Evolutionary conservation across 2,888 invertebrate species (phyloP).

Genomic region (Sphaerophoria taeniata): DNA sequence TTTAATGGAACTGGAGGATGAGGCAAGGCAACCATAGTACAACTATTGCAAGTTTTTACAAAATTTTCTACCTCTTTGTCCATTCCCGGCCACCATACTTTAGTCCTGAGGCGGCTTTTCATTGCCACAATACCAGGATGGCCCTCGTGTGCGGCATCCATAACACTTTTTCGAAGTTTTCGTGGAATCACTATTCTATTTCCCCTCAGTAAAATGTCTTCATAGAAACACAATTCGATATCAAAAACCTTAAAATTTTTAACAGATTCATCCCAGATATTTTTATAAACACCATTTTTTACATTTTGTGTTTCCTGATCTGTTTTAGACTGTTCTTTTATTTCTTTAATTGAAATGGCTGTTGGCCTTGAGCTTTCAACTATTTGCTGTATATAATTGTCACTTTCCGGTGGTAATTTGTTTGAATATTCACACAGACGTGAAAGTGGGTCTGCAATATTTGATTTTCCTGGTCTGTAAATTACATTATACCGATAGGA

Average conservation of each 20-base stretch:
- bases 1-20: conserved; percentile 38
- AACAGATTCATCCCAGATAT: conserved; percentile 40
- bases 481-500: conserved; percentile 74
- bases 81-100: conserved; percentile 78
- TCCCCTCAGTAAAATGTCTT: conserved; percentile 60
- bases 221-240: conserved; percentile 56
- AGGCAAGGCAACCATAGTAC: conserved; percentile 49
- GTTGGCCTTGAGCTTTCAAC: conserved; percentile 32
- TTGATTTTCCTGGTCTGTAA: conserved; percentile 73
- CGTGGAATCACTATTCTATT: conserved; percentile 64
- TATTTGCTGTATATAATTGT: conserved; percentile 33
- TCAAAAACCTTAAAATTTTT: conserved; percentile 47
- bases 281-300: conserved; percentile 32
- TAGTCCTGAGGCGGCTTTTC: conserved; percentile 75
- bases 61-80: conserved; percentile 77
- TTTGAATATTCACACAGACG: conserved; percentile 38
- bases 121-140: conserved; percentile 79
- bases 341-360: conserved; percentile 28
- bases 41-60: conserved; percentile 49
- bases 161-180: conserved; percentile 55
- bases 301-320: conserved; percentile 42
- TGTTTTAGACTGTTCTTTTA: conserved; percentile 7
- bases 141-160: conserved; percentile 77
- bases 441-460: conserved; percentile 78
- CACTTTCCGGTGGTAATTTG: neutral